Base-by-base conservation (phyloP, 2,888 invertebrate species). In the Megamerina dolium region DNA sequence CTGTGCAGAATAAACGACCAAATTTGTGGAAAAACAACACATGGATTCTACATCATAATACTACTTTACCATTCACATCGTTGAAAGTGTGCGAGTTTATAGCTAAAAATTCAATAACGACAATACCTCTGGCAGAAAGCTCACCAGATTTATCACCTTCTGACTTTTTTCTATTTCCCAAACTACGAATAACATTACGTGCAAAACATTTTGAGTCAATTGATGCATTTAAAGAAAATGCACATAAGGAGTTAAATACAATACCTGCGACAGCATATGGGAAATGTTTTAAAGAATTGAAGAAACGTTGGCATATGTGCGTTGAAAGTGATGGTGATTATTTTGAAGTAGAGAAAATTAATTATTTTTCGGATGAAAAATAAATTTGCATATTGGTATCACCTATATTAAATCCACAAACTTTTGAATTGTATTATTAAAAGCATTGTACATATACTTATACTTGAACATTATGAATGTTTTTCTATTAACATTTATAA, bases 201-300 rank as follows among this genome's bases (percentile, higher is more conserved):
- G 41, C 18, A 38, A 17, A 21, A 17, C 41, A 21, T 38, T 35
- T 35, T 35, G 19, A 35, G 20, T 16, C 35, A 10, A 21, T 36
- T 9, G 19, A 34, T 14, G 38, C 32, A 16, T 21, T 41, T 14
- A 36, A 38, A 17, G 21, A 33, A 13, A 35, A 8, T 35, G 13
- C 18, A 35, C 37, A 9, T 20, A 18, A 29, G 37, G 44, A 43
- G 33, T 30, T 43, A 3, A 43, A 43, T 2, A 2, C 2, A 3
- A 43, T 43, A 2, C 10, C 45, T 37, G 49, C 53, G 55, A 56
- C 30, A 31, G 53, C 16, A 9, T 61, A 45, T 50, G 32, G 46
- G 38, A 55, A 56, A 49, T 54, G 54, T 44, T 55, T 54, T 35
- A 48, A 51, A 29, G 51, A 56, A 51, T 53, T 49, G 51, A 55